These are phyloP conservation scores for Gastracanthus pulcherrimus DNA, from an alignment of 2,888 invertebrate species.

Conservation along the genomic window DNA sequence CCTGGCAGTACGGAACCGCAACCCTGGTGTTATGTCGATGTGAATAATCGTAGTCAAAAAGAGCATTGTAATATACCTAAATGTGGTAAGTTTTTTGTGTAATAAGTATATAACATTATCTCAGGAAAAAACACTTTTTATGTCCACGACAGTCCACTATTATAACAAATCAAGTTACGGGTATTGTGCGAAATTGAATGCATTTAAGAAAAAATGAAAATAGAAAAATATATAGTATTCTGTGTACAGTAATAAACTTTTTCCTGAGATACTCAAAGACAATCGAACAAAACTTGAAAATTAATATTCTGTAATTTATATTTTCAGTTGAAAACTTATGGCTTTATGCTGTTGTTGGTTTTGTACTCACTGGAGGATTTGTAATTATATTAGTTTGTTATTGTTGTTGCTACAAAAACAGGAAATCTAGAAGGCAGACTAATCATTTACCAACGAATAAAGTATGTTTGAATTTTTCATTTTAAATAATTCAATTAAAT, in stretches of 20 bases:
- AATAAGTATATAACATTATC: not conserved
- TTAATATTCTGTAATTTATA: conserved; percentile 32
- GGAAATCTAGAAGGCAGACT: conserved; percentile 71
- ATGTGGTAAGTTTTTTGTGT: conserved; percentile 83
- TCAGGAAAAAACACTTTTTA: too few species aligned
- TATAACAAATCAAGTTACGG: too few species aligned
- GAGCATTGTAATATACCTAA: conserved; percentile 93
- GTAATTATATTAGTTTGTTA: conserved; percentile 80
- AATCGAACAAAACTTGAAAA: too few species aligned
- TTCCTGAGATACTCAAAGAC: too few species aligned
- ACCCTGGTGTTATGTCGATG: conserved; percentile 93
- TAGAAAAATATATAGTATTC: not conserved
- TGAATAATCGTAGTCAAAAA: conserved; percentile 84
- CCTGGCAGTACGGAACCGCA: conserved; percentile 89
- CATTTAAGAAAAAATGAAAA: not conserved
- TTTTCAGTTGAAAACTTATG: conserved; percentile 87
- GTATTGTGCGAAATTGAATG: too few species aligned
- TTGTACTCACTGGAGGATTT: conserved; percentile 79
- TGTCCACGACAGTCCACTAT: too few species aligned
- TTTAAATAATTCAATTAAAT: not conserved
- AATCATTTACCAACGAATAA: conserved; percentile 74
- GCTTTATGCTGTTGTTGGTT: conserved; percentile 87
- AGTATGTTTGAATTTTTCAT: conserved; percentile 59
- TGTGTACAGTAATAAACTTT: too few species aligned
- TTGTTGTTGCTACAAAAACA: conserved; percentile 80